These are phyloP conservation scores for Arion vulgaris DNA, from an alignment of 1,140 invertebrate genomes.

Conservation along the genomic window DNA sequence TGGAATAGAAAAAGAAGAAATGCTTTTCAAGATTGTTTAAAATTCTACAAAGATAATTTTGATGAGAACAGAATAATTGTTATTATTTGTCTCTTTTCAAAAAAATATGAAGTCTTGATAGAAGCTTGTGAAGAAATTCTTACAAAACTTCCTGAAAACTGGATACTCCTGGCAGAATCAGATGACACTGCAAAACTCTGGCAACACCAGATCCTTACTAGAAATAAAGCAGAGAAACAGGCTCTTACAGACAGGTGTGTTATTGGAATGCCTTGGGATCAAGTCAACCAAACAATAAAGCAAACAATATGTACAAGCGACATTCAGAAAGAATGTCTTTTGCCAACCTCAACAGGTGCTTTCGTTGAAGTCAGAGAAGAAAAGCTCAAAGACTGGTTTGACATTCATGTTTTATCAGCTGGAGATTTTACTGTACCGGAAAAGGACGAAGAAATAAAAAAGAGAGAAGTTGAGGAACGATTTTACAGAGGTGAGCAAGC, in stretches of 20 bases:
- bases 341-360: slow-evolving; percentile 51
- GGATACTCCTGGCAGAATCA: slow-evolving; percentile 53
- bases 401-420: slow-evolving; percentile 54
- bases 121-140: slow-evolving; percentile 57
- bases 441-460: slow-evolving; percentile 34
- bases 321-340: slow-evolving; percentile 36
- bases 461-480: slow-evolving; percentile 42
- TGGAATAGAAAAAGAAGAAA: slow-evolving; percentile 57
- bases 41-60: slow-evolving; percentile 49
- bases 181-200: slow-evolving; percentile 42
- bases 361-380: slow-evolving; percentile 48
- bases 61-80: slow-evolving; percentile 53
- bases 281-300: slow-evolving; percentile 39
- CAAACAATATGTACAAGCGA: slow-evolving; percentile 26
- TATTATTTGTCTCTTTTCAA: slow-evolving; percentile 54
- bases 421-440: slow-evolving; percentile 43
- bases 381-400: slow-evolving; percentile 50
- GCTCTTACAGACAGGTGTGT: slow-evolving; percentile 38
- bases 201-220: slow-evolving; percentile 26
- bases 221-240: slow-evolving; percentile 42
- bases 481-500: slow-evolving; percentile 55
- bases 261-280: slow-evolving; percentile 53
- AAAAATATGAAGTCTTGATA: slow-evolving; percentile 54
- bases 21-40: slow-evolving; percentile 54
- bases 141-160: slow-evolving; percentile 53